Percentiles rank a stretch among this genome's conserved stretches.
These are phyloP conservation scores for Zootoca vivipara DNA, from an alignment of 2,113 vertebrate genomes.

Conservation along the genomic window DNA sequence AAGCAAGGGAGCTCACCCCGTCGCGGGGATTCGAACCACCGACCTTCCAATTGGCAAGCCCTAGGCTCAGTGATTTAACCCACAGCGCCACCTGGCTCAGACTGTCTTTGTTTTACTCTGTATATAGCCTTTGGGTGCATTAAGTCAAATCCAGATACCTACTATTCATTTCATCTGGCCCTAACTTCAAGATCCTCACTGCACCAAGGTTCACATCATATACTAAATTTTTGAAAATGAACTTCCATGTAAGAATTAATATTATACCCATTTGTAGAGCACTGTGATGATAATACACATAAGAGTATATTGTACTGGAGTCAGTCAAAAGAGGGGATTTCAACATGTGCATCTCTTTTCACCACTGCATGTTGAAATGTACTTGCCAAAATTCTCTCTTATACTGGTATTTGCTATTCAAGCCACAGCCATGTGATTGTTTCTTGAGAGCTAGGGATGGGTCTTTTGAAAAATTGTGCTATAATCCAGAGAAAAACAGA, in stretches of 20 bases:
- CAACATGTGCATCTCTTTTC: background rate
- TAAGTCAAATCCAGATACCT: background rate
- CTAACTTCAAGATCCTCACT: background rate
- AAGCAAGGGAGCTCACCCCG: too few relatives aligned
- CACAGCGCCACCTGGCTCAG: too few relatives aligned
- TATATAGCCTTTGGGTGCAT: background rate
- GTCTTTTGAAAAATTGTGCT: too few relatives aligned
- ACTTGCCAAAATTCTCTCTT: background rate
- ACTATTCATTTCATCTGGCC: background rate
- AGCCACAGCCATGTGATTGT: background rate
- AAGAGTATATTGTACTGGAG: background rate
- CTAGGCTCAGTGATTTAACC: too few relatives aligned
- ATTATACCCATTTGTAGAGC: background rate
- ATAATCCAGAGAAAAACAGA: background rate
- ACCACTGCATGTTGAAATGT: too few relatives aligned
- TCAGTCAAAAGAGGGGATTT: background rate
- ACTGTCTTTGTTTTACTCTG: background rate
- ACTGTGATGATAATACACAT: too few relatives aligned
- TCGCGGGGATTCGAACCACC: too few relatives aligned
- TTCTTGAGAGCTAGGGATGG: background rate
- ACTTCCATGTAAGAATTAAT: background rate
- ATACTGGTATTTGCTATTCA: background rate
- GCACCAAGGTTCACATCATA: too few relatives aligned
- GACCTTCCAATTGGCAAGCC: too few relatives aligned
- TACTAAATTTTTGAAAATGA: background rate